These are phyloP conservation scores for Halcyon senegalensis DNA, from an alignment of 2,113 vertebrate genomes.

Conservation along the genomic window DNA sequence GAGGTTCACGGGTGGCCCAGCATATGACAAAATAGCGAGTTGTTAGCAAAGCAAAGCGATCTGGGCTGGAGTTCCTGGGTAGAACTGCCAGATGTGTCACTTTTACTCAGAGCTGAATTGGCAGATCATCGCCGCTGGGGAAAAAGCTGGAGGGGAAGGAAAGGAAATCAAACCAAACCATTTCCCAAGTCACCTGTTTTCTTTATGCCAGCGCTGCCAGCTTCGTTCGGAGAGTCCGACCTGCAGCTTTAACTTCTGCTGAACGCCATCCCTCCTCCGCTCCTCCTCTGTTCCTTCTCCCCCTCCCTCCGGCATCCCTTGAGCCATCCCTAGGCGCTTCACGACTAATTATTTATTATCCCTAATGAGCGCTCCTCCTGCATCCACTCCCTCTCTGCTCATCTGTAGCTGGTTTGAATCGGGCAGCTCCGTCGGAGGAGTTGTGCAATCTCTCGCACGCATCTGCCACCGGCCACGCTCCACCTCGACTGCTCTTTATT, in stretches of 20 bases:
- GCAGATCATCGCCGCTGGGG: background rate
- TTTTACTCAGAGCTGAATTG: constrained; percentile 3
- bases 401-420: background rate
- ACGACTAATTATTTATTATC: background rate
- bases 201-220: background rate
- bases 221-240: accelerated
- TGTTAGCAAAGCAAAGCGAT: constrained; percentile 6
- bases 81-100: constrained; percentile 18
- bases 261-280: background rate
- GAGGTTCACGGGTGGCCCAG: background rate
- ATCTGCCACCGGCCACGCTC: constrained; percentile 18
- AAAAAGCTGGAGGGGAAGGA: background rate
- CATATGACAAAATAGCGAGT: background rate
- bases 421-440: background rate
- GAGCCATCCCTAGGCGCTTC: background rate
- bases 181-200: background rate
- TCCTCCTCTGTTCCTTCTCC: background rate
- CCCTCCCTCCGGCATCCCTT: background rate
- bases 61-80: constrained; percentile 4
- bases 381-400: background rate
- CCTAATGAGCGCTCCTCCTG: background rate
- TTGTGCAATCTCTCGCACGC: background rate
- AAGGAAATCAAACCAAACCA: background rate
- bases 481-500: background rate
- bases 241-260: background rate